A percentile compares a stretch with the other conserved stretches of the same genome.
These are phyloP conservation scores for Poecilia wingei DNA, from an alignment of 2,797 vertebrate species.

Conservation along the genomic window DNA sequence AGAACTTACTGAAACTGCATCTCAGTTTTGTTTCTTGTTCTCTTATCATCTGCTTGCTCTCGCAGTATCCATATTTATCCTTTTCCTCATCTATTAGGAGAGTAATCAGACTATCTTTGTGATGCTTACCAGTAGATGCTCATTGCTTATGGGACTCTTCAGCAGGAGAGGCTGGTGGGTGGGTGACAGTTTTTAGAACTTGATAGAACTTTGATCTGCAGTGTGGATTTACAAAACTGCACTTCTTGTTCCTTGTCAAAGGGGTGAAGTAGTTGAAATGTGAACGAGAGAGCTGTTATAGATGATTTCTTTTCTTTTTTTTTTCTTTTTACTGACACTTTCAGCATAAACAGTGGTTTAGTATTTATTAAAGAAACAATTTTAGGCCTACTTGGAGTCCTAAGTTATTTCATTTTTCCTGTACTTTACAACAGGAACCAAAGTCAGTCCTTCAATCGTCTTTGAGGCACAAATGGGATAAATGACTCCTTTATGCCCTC, in stretches of 20 bases:
- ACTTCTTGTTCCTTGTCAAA: constrained; percentile 58
- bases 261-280: constrained; percentile 43
- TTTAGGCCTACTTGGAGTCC: not conserved
- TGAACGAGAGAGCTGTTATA: constrained; percentile 34
- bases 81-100: constrained; percentile 60
- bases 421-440: constrained; percentile 1
- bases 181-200: constrained; percentile 77
- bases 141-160: constrained; percentile 62
- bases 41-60: constrained; percentile 25
- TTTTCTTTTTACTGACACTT: not conserved
- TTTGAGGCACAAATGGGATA: constrained; percentile 43
- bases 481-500: constrained; percentile 48
- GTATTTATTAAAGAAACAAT: constrained; percentile 4
- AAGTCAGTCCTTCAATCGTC: constrained; percentile 21
- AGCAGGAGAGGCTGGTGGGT: constrained; percentile 62
- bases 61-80: constrained; percentile 54
- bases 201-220: constrained; percentile 74
- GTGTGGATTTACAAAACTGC: constrained; percentile 74
- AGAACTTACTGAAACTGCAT: constrained; percentile 25
- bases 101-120: constrained; percentile 70
- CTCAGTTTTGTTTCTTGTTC: constrained; percentile 39
- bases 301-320: constrained; percentile 16
- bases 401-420: not conserved
- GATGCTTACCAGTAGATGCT: constrained; percentile 39
- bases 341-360: constrained; percentile 17